Evolutionary conservation across 2,888 invertebrate genomes (phyloP).

Genomic region (Chrysolina americana): DNA sequence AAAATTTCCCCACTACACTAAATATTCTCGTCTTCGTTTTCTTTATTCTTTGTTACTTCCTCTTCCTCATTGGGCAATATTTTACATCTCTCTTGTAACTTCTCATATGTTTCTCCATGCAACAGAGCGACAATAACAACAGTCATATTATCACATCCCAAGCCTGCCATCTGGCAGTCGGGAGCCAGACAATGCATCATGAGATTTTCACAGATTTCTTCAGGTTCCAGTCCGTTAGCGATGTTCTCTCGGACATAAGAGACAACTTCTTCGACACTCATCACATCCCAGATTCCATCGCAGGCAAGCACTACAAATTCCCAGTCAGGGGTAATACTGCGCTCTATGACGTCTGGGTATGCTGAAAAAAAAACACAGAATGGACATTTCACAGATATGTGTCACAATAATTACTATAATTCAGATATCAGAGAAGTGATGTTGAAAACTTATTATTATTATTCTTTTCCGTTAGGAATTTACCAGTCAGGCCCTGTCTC

Average conservation of each 20-base stretch:
- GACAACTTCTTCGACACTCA: constrained; percentile 94
- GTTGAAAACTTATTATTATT: too few relatives aligned
- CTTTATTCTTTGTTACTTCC: constrained; percentile 31
- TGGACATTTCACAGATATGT: too few relatives aligned
- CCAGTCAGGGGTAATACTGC: constrained; percentile 88
- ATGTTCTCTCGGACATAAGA: constrained; percentile 90
- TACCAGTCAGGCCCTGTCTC: too few relatives aligned
- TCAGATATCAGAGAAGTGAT: too few relatives aligned
- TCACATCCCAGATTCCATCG: constrained; percentile 99
- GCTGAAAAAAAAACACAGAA: constrained; percentile 73
- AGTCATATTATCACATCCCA: constrained; percentile 99
- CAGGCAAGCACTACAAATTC: constrained; percentile 98
- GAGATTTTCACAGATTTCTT: constrained; percentile 95
- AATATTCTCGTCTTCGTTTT: constrained; percentile 29
- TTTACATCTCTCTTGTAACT: constrained; percentile 57
- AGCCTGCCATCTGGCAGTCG: constrained; percentile 95
- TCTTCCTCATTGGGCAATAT: constrained; percentile 35
- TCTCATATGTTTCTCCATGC: constrained; percentile 71
- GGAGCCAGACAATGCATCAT: constrained; percentile 97
- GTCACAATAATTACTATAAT: too few relatives aligned
- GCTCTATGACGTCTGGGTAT: constrained; percentile 90
- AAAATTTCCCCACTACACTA: neutral
- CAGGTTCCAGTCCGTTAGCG: constrained; percentile 87
- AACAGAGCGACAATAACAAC: constrained; percentile 90
- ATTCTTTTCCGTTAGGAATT: too few relatives aligned